Base-by-base conservation (phyloP, 2,797 vertebrate species). In the Carapus acus region DNA sequence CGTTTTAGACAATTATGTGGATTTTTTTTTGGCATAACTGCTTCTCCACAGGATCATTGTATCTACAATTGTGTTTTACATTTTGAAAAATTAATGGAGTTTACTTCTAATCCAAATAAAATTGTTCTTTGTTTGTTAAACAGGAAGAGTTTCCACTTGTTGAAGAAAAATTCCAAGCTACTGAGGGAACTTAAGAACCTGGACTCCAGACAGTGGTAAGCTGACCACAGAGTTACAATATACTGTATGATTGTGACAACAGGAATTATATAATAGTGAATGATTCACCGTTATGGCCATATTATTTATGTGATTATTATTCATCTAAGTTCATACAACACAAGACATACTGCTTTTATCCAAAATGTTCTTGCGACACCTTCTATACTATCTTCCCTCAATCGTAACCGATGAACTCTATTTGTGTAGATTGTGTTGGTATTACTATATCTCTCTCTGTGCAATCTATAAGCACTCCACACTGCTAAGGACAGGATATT, bases 131-230 rank as follows among this genome's bases (percentile, higher is more conserved):
- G 51, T 76, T 23, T 83, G 51, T 16, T 71, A 20, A 73, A 40
- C 77, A 99, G 96, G 67, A 98, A 97, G 86, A 97, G 88, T 78
- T 98, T 99, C 79, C 93, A 99, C 79, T 85, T 99, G 55, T 85
- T 99, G 69, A 98, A 98, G 91, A 99, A 98, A 86, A 98, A 98
- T 73, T 92, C 94, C 22, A 99, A 98, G 84, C 89, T 99, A 50
- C 81, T 98, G 77, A 88, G 96, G 76, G 96, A 99, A 60, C 84
- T 99, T 73, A 99, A 98, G 86, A 95, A 98, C 83, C 83, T 98
- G 86, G 96, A 98, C 75, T 98, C 96, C 21, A 92, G 95, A 48
- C 95, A 98, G 34, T 99, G 96, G 96, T 98, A 90, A 78, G 89
- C 16, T 18, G 24, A 45, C 17, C 31, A 5, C 44, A 4, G 6